phyloP scores from a whole-genome alignment of 2,888 invertebrate genomes.

The Cheilosia vulpina region DNA sequence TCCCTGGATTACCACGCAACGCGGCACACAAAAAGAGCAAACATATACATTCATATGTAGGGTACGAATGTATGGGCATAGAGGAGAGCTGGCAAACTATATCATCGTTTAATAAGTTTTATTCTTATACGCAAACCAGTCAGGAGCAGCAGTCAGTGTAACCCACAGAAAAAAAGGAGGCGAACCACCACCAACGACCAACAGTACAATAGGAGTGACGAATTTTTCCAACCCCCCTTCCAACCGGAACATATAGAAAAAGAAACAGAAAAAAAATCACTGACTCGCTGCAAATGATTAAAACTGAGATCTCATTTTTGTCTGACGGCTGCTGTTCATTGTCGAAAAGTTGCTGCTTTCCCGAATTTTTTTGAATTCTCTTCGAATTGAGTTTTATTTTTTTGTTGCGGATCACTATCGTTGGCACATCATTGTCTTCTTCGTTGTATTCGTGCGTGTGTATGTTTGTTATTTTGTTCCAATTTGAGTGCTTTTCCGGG shows the following conservation, averaged over 20 bases:
- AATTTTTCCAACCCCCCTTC: slow-evolving; percentile 31
- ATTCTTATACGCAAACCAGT: slow-evolving; percentile 43
- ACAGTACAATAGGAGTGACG: slow-evolving; percentile 36
- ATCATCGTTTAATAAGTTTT: slow-evolving; percentile 42
- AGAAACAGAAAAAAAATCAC: slow-evolving; percentile 26
- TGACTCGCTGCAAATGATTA: slow-evolving; percentile 28
- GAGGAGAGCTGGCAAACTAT: slow-evolving; percentile 32
- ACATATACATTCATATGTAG: slow-evolving; percentile 10
- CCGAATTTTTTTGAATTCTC: slow-evolving; percentile 28
- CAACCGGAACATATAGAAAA: slow-evolving; percentile 31
- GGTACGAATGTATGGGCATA: neutral
- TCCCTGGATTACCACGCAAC: slow-evolving; percentile 64
- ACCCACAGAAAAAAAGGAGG: slow-evolving; percentile 19
- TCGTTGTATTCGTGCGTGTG: slow-evolving; percentile 15
- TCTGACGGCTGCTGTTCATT: slow-evolving; percentile 21
- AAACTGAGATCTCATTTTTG: slow-evolving; percentile 37
- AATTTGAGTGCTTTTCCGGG: slow-evolving; percentile 20
- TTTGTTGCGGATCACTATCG: slow-evolving; percentile 10
- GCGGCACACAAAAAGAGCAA: slow-evolving; percentile 47
- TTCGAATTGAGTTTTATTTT: slow-evolving; percentile 29
- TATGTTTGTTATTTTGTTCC: slow-evolving; percentile 19
- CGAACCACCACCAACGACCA: slow-evolving; percentile 13
- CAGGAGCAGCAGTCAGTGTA: slow-evolving; percentile 36
- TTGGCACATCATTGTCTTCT: neutral
- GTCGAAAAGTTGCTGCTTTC: slow-evolving; percentile 23